A percentile compares a stretch with the other conserved stretches of the same genome.
Conservation (phyloP, 2,113 vertebrate genomes). For the Panthera tigris region DNA sequence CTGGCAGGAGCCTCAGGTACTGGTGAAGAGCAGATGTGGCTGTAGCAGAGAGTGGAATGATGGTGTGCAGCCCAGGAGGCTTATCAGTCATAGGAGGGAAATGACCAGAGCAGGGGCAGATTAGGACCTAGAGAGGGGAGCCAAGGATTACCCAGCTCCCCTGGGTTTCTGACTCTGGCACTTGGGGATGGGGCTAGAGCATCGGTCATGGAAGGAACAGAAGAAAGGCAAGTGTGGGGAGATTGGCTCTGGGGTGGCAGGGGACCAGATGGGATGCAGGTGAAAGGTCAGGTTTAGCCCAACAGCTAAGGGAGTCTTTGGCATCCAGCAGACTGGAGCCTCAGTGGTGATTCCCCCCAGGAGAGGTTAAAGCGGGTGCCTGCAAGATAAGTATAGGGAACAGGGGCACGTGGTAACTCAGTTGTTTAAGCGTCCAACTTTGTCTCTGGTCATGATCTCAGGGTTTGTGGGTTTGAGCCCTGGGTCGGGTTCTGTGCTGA, state of each 20-base stretch:
- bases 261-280: background rate
- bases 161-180: background rate
- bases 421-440: too few species aligned
- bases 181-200: background rate
- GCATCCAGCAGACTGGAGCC: background rate
- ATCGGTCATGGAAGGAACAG: background rate
- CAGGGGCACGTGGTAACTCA: too few species aligned
- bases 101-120: rapidly evolving
- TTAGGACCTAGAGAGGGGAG: background rate
- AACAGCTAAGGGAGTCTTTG: background rate
- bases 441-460: too few species aligned
- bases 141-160: background rate
- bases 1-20: background rate
- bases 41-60: background rate
- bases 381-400: background rate
- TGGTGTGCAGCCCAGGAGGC: background rate
- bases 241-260: background rate
- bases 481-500: too few species aligned
- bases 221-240: background rate
- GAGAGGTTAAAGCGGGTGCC: background rate
- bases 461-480: too few species aligned
- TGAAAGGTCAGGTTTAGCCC: background rate
- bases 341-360: background rate
- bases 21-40: background rate
- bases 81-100: background rate